These are phyloP conservation scores for Mesaphorura yosii DNA, from an alignment of 1,140 invertebrate species.

Conservation along the genomic window DNA sequence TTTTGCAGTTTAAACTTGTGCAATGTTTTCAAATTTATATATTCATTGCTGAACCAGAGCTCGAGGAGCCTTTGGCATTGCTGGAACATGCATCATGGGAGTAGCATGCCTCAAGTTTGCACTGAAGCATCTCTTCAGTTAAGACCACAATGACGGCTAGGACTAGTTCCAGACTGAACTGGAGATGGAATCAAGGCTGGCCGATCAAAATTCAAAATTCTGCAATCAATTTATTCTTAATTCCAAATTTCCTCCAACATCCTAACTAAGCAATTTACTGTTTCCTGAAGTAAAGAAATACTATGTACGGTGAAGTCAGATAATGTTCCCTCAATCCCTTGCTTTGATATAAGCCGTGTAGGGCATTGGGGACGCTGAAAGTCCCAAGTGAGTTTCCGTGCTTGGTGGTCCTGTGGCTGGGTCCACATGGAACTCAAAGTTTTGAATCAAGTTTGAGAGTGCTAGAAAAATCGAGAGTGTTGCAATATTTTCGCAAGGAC, in stretches of 20 bases:
- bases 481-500: neutral
- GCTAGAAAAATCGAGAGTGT: neutral
- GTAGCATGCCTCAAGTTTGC: slow-evolving; percentile 36
- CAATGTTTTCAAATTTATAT: neutral
- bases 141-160: neutral
- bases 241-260: no score
- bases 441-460: neutral
- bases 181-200: no score
- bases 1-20: neutral
- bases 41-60: slow-evolving; percentile 19
- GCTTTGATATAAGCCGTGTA: neutral
- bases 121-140: slow-evolving; percentile 24
- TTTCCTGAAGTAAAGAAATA: no score
- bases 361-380: slow-evolving; percentile 34
- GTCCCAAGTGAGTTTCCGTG: slow-evolving; percentile 39
- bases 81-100: slow-evolving; percentile 36
- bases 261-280: no score
- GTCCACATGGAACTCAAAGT: neutral
- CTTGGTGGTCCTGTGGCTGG: neutral
- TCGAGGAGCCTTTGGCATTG: slow-evolving; percentile 38
- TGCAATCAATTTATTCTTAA: no score
- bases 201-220: no score
- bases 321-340: no score
- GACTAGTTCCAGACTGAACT: no score
- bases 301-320: no score